Evolutionary conservation across 2,888 invertebrate species (phyloP).

Genomic region (Eristalinus sepulchralis): DNA sequence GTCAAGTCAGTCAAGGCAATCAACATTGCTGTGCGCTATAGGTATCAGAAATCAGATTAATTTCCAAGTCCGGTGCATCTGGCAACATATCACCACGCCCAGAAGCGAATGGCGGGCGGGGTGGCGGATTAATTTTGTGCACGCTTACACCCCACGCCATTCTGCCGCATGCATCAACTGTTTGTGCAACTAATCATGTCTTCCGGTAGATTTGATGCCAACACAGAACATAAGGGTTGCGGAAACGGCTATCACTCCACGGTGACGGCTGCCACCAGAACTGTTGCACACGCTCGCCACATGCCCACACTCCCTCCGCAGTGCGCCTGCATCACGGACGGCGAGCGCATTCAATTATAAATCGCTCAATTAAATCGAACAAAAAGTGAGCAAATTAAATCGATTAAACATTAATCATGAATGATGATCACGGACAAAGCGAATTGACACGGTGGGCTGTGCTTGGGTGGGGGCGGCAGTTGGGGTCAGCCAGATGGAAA

Average conservation of each 20-base stretch:
- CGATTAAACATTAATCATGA: slow-evolving; percentile 71
- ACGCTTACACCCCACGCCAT: not conserved
- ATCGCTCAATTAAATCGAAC: slow-evolving; percentile 71
- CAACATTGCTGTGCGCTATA: too few relatives aligned
- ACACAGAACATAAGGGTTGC: slow-evolving; percentile 54
- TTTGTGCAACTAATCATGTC: slow-evolving; percentile 64
- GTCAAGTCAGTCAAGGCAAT: too few relatives aligned
- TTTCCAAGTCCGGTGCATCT: not conserved
- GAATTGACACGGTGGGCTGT: not conserved
- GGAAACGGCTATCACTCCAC: not conserved
- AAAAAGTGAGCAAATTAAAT: slow-evolving; percentile 68
- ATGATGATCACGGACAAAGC: slow-evolving; percentile 60
- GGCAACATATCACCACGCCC: not conserved
- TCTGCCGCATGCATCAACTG: slow-evolving; percentile 10
- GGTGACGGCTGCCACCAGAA: slow-evolving; percentile 32
- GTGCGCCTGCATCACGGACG: not conserved
- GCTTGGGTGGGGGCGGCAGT: not conserved
- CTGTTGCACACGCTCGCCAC: slow-evolving; percentile 50
- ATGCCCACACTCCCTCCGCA: not conserved
- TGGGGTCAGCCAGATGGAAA: slow-evolving; percentile 27
- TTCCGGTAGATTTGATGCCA: slow-evolving; percentile 55
- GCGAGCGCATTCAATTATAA: slow-evolving; percentile 62
- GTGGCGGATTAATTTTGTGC: slow-evolving; percentile 1
- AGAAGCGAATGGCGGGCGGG: not conserved
- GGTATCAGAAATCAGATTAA: not conserved